These are phyloP conservation scores for Paracanthobrama guichenoti DNA, from an alignment of 2,113 vertebrate species.

Conservation along the genomic window DNA sequence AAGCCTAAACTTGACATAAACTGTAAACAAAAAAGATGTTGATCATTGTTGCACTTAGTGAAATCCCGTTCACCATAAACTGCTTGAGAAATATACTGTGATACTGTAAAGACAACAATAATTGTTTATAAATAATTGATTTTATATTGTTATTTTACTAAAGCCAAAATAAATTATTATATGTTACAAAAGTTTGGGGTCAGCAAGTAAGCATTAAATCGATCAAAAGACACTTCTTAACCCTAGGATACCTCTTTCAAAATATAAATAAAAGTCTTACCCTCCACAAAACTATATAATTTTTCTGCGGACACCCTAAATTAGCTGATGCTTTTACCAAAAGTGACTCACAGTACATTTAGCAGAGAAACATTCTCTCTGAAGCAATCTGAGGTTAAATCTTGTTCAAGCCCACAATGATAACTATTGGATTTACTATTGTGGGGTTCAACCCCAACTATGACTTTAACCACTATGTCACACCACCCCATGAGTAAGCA, in stretches of 20 bases:
- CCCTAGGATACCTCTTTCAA: too few species aligned
- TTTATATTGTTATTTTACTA: too few species aligned
- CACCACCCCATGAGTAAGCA: neutral
- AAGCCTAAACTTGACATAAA: too few species aligned
- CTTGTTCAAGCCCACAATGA: neutral
- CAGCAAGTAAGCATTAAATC: neutral
- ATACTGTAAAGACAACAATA: neutral
- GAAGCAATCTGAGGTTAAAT: neutral
- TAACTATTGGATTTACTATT: neutral
- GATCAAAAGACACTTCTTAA: neutral
- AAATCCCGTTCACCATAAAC: neutral
- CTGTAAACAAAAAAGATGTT: too few species aligned
- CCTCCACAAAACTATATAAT: too few species aligned
- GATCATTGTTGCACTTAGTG: too few species aligned
- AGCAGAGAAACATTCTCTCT: neutral
- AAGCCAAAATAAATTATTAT: neutral
- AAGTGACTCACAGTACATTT: neutral
- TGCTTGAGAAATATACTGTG: neutral
- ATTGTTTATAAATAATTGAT: neutral
- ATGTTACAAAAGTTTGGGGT: neutral
- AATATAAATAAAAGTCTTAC: too few species aligned
- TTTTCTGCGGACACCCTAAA: neutral
- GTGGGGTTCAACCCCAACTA: neutral
- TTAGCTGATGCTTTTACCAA: neutral
- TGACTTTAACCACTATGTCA: neutral